Evolutionary conservation across 2,113 vertebrate genomes (phyloP).

Genomic region (Myotis brandtii): DNA sequence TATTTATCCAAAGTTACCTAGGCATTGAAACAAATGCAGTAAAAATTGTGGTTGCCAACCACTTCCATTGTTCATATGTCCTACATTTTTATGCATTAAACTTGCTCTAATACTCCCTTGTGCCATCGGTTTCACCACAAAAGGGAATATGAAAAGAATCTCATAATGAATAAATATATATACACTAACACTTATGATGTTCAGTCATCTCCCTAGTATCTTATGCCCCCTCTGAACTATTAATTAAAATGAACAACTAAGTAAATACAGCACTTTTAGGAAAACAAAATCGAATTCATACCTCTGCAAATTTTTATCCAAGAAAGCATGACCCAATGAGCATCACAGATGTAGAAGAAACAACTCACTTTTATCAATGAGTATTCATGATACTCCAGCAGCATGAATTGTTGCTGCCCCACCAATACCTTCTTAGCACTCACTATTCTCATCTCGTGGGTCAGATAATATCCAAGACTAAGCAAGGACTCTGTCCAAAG

Average conservation of each 20-base stretch:
- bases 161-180: neutral
- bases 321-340: neutral
- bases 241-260: neutral
- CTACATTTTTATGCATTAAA: neutral
- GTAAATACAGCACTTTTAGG: neutral
- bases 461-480: neutral
- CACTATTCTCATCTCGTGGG: fast-evolving
- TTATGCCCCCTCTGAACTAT: neutral
- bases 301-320: neutral
- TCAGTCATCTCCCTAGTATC: neutral
- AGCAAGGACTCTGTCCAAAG: neutral
- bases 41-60: neutral
- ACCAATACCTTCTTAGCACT: neutral
- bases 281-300: neutral
- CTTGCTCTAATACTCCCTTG: neutral
- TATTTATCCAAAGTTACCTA: neutral
- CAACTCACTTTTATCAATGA: neutral
- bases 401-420: neutral
- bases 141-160: neutral
- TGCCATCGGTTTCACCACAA: neutral
- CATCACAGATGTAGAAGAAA: neutral
- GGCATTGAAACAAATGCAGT: neutral
- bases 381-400: neutral
- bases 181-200: neutral
- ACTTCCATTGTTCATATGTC: too few relatives aligned